Percentiles rank a stretch among this genome's conserved stretches.
These are phyloP conservation scores for Poliocrania exsul DNA, from an alignment of 2,797 vertebrate genomes.

Conservation along the genomic window DNA sequence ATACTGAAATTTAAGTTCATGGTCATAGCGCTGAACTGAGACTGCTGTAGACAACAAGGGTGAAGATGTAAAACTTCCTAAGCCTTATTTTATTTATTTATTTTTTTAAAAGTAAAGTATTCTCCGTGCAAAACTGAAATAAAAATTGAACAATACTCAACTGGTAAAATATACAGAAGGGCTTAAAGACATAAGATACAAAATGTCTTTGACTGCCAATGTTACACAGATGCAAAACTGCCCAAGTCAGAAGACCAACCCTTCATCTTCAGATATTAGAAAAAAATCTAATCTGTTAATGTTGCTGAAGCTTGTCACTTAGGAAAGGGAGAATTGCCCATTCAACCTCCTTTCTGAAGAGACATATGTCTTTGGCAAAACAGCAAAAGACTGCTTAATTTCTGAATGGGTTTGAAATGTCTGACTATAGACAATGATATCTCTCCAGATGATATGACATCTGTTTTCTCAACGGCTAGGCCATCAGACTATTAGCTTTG, in stretches of 20 bases:
- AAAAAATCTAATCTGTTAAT: background rate
- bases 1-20: background rate
- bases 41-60: background rate
- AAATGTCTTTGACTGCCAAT: background rate
- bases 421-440: background rate
- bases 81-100: background rate
- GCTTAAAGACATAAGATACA: background rate
- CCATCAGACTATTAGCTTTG: background rate
- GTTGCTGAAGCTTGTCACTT: background rate
- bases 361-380: background rate
- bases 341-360: background rate
- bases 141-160: background rate
- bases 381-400: background rate
- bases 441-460: background rate
- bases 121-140: background rate
- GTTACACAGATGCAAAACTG: background rate
- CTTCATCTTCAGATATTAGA: background rate
- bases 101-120: background rate
- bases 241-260: accelerated
- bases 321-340: background rate
- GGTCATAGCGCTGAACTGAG: background rate
- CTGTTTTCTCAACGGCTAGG: conserved; percentile 33
- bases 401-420: background rate
- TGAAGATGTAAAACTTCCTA: background rate
- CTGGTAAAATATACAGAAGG: background rate